phyloP scores from a whole-genome alignment of 2,888 invertebrate species.

The Drosophila testacea region DNA sequence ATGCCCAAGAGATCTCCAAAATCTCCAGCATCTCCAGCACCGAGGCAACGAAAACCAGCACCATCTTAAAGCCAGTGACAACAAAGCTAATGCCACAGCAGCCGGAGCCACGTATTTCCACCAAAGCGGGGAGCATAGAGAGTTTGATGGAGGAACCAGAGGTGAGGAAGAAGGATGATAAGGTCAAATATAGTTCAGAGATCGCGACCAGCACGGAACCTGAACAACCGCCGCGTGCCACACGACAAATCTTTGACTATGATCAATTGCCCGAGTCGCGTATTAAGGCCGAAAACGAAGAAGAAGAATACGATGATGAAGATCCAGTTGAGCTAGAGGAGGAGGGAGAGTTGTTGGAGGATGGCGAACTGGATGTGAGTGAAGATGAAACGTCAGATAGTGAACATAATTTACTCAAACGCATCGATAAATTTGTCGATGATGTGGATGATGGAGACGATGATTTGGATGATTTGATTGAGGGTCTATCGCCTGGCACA shows the following conservation, averaged over 20 bases:
- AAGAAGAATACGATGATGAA: slow-evolving; percentile 52
- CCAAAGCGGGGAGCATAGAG: slow-evolving; percentile 62
- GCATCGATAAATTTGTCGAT: slow-evolving; percentile 76
- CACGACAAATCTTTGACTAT: slow-evolving; percentile 84
- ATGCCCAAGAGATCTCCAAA: slow-evolving; percentile 60
- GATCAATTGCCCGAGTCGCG: slow-evolving; percentile 84
- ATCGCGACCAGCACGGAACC: slow-evolving; percentile 70
- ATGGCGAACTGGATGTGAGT: slow-evolving; percentile 36
- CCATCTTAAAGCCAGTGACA: slow-evolving; percentile 67
- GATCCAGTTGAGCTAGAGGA: slow-evolving; percentile 56
- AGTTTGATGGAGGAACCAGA: slow-evolving; percentile 49
- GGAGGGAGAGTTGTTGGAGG: slow-evolving; percentile 31
- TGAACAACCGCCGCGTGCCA: slow-evolving; percentile 76
- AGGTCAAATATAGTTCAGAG: slow-evolving; percentile 51
- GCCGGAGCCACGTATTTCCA: slow-evolving; percentile 73
- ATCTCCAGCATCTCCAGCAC: slow-evolving; percentile 17
- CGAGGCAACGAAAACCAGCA: slow-evolving; percentile 36
- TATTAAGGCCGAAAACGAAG: slow-evolving; percentile 50
- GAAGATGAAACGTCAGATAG: slow-evolving; percentile 39
- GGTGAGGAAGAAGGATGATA: slow-evolving; percentile 22
- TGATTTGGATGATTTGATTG: slow-evolving; percentile 65
- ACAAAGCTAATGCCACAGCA: slow-evolving; percentile 55
- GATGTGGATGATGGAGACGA: slow-evolving; percentile 73
- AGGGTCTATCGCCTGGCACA: slow-evolving; percentile 49
- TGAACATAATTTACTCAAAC: slow-evolving; percentile 75